Evolutionary conservation across 2,113 vertebrate genomes (phyloP).

Genomic region (Stomatorhinus ivindoensis): DNA sequence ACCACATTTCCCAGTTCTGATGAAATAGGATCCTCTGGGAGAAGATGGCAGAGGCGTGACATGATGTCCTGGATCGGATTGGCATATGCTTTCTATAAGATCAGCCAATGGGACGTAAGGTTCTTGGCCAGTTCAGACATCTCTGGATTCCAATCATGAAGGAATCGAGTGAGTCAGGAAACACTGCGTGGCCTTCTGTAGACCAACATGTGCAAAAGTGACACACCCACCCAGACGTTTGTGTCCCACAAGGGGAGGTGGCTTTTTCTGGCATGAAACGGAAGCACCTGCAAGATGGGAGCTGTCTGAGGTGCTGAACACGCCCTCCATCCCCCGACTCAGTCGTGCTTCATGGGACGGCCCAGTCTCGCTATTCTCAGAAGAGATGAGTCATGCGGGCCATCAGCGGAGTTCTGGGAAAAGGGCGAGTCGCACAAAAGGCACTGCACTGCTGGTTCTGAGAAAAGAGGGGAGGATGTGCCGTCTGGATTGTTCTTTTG

Average conservation of each 20-base stretch:
- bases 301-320: constrained; percentile 23
- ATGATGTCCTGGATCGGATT: not conserved
- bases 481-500: not conserved
- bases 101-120: not conserved
- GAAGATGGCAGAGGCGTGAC: not conserved
- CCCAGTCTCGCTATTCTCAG: not conserved
- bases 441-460: not conserved
- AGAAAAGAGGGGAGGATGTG: not conserved
- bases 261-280: not conserved
- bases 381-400: not conserved
- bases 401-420: not conserved
- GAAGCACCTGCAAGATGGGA: not conserved
- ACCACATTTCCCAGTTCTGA: not conserved
- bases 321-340: not conserved
- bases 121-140: not conserved
- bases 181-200: not conserved
- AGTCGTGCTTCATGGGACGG: not conserved
- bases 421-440: not conserved
- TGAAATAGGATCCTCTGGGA: not conserved
- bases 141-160: not conserved
- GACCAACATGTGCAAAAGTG: not conserved
- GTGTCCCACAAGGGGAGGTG: not conserved
- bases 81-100: not conserved
- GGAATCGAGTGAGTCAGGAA: not conserved
- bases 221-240: not conserved